Percentiles rank a stretch among this genome's conserved stretches.
Evolutionary conservation across 2,797 vertebrate species (phyloP).

Genomic region (Melopsittacus undulatus): DNA sequence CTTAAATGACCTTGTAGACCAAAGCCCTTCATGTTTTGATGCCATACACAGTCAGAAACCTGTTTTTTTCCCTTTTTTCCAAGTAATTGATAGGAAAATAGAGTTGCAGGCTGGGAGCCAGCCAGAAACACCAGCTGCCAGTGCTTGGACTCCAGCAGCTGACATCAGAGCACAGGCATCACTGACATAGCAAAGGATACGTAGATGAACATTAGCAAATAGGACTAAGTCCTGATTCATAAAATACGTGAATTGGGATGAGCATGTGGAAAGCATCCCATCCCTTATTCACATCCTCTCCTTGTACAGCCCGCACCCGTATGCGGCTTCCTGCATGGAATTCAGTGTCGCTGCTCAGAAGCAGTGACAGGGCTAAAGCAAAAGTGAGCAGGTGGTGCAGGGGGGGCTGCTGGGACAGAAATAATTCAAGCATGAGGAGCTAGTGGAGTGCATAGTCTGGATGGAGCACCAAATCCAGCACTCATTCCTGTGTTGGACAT

Average conservation of each 20-base stretch:
- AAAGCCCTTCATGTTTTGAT: neutral
- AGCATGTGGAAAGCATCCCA: neutral
- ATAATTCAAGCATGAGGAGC: neutral
- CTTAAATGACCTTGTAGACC: neutral
- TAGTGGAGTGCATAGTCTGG: neutral
- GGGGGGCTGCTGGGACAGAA: neutral
- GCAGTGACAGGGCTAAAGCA: neutral
- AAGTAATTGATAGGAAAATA: conserved; percentile 14
- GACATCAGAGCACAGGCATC: conserved; percentile 13
- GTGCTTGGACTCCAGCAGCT: neutral
- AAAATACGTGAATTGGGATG: neutral
- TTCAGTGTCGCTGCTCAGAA: neutral
- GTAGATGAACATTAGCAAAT: neutral
- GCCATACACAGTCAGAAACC: neutral
- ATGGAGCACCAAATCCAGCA: neutral
- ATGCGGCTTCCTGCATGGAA: neutral
- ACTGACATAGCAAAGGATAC: neutral
- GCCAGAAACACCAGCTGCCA: conserved; percentile 52
- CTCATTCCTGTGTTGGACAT: neutral
- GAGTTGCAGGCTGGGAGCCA: conserved; percentile 31
- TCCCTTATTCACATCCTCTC: neutral
- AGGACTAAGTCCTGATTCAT: conserved; percentile 31
- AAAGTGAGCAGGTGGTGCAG: neutral
- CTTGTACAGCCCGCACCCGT: neutral
- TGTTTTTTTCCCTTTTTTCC: neutral